phyloP scores from a whole-genome alignment of 2,113 vertebrate genomes.

The Eudorcas thomsonii region DNA sequence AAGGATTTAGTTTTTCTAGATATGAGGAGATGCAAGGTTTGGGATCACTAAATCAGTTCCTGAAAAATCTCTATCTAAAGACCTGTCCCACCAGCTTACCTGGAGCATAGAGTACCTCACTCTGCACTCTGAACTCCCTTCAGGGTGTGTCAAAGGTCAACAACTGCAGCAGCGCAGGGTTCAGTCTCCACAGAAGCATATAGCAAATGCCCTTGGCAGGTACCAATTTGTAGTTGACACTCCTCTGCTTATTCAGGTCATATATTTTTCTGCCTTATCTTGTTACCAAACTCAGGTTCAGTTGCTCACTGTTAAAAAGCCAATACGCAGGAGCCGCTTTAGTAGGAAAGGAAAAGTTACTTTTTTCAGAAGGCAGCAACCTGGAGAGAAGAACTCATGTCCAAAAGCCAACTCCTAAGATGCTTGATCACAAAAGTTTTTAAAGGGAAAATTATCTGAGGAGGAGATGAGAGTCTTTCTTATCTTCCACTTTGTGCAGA shows the following conservation, averaged over 20 bases:
- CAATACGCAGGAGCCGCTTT: background rate
- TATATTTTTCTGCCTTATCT: background rate
- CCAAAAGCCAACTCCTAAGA: background rate
- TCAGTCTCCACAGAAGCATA: background rate
- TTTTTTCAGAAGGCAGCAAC: background rate
- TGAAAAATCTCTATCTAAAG: background rate
- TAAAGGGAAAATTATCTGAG: background rate
- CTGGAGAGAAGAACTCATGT: background rate
- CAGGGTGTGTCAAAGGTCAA: background rate
- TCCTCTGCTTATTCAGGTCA: background rate
- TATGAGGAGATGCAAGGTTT: background rate
- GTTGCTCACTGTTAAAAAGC: background rate
- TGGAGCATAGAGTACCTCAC: background rate
- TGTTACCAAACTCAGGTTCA: background rate
- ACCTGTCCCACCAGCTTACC: background rate
- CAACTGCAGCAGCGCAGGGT: background rate
- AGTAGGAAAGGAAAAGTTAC: background rate
- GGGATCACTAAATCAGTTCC: background rate
- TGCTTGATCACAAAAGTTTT: background rate
- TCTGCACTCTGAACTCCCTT: background rate
- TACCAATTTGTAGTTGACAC: background rate
- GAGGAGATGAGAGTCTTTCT: background rate
- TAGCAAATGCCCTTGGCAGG: background rate
- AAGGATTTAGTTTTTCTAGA: background rate
- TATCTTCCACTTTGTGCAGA: background rate